Conservation (phyloP, 2,888 invertebrate species). For the Cataglyphis livida region DNA sequence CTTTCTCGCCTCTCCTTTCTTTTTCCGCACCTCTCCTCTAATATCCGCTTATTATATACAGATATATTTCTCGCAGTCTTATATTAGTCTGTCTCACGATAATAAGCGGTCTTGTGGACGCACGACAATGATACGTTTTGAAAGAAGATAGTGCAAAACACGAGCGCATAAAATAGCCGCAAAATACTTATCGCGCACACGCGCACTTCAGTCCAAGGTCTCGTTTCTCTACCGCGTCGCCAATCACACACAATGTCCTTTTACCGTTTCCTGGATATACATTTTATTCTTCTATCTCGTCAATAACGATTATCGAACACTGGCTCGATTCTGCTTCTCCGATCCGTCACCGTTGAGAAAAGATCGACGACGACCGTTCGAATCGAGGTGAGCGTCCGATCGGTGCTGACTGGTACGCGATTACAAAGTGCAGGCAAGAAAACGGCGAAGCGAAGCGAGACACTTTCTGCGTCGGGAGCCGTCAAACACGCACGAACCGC, state of each 20-base stretch:
- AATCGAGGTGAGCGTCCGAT: not conserved
- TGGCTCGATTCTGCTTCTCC: not conserved
- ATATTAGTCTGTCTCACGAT: not conserved
- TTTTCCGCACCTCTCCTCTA: not conserved
- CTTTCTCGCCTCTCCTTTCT: not conserved
- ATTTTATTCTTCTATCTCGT: not conserved
- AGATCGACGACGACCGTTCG: not conserved
- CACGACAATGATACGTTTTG: not conserved
- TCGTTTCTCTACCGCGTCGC: conserved; percentile 32
- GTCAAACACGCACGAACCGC: conserved; percentile 68
- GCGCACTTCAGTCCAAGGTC: conserved; percentile 56
- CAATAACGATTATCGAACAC: not conserved
- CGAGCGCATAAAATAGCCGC: conserved; percentile 31
- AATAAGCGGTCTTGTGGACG: not conserved
- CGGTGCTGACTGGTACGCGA: not conserved
- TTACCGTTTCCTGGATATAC: conserved; percentile 2
- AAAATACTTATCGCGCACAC: conserved; percentile 60
- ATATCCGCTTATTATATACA: not conserved
- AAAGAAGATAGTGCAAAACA: conserved; percentile 16
- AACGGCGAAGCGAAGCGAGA: conserved; percentile 24
- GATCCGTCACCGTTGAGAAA: not conserved
- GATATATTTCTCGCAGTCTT: not conserved
- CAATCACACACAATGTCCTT: conserved; percentile 44
- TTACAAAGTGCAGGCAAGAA: not conserved
- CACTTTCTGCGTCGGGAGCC: conserved; percentile 3